phyloP scores from a whole-genome alignment of 2,113 vertebrate species.

The Notechis scutatus region DNA sequence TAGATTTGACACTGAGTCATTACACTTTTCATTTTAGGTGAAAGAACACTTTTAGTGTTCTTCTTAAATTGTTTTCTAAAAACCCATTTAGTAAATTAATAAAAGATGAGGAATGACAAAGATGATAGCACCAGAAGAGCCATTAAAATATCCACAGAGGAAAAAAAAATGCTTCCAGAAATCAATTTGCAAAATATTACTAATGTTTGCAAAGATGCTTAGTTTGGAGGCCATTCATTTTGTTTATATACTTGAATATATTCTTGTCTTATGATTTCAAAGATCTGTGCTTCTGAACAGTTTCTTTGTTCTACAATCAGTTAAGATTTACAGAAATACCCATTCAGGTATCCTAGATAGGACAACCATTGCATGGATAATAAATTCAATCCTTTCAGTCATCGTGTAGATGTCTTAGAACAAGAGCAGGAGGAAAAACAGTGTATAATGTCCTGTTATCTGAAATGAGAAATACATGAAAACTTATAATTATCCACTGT shows the following conservation, averaged over 20 bases:
- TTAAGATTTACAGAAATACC: neutral
- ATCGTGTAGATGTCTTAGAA: neutral
- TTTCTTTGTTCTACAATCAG: neutral
- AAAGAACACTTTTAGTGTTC: neutral
- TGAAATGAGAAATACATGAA: neutral
- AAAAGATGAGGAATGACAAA: slow-evolving; percentile 38
- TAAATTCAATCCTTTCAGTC: neutral
- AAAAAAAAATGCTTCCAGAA: slow-evolving; percentile 16
- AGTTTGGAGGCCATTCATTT: slow-evolving; percentile 22
- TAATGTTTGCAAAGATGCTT: slow-evolving; percentile 12
- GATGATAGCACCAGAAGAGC: slow-evolving; percentile 5
- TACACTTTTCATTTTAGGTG: slow-evolving; percentile 6
- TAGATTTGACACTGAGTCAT: slow-evolving; percentile 8
- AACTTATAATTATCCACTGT: neutral
- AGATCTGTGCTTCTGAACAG: neutral
- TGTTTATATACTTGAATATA: slow-evolving; percentile 15
- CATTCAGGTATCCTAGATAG: neutral
- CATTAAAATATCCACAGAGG: slow-evolving; percentile 34
- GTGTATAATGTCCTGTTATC: neutral
- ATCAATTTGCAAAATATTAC: slow-evolving; percentile 8
- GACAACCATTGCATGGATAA: neutral
- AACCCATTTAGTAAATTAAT: slow-evolving; percentile 50
- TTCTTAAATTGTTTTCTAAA: slow-evolving; percentile 19
- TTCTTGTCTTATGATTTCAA: neutral
- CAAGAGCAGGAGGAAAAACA: neutral